Evolutionary conservation across 2,113 vertebrate genomes (phyloP).

Genomic region (Mastomys coucha): DNA sequence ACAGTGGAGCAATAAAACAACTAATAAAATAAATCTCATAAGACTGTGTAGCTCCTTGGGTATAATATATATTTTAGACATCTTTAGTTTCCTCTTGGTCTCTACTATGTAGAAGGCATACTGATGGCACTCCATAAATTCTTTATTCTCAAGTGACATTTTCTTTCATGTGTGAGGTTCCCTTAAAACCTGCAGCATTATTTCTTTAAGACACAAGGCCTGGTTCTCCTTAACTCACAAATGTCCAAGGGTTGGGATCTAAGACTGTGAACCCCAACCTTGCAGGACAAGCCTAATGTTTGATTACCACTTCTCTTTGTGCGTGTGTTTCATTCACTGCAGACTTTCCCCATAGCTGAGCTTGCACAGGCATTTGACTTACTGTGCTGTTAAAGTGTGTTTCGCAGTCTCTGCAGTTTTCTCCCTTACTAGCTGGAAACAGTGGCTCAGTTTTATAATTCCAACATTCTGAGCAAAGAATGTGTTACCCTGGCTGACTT

Average conservation of each 20-base stretch:
- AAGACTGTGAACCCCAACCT: not conserved
- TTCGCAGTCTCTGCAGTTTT: slow-evolving; percentile 26
- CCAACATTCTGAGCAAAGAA: slow-evolving; percentile 54
- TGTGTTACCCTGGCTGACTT: not conserved
- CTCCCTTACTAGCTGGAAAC: not conserved
- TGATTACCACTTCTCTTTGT: not conserved
- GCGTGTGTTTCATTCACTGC: not conserved
- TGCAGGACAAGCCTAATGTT: not conserved
- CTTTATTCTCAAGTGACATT: not conserved
- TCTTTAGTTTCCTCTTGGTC: not conserved
- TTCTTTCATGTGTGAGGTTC: not conserved
- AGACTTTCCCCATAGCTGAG: not conserved
- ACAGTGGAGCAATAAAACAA: not conserved
- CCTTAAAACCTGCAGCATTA: not conserved
- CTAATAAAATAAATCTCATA: not conserved
- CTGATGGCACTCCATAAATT: not conserved
- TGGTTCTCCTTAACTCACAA: not conserved
- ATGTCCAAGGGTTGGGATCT: not conserved
- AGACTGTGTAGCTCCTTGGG: not conserved
- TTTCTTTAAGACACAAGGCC: not conserved
- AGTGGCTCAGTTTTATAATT: slow-evolving; percentile 46
- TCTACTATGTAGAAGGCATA: too few species aligned
- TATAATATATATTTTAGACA: not conserved
- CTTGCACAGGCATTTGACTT: not conserved
- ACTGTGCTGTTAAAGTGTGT: not conserved